These are phyloP conservation scores for Centruroides vittatus DNA, from an alignment of 1,140 invertebrate species.

Conservation along the genomic window DNA sequence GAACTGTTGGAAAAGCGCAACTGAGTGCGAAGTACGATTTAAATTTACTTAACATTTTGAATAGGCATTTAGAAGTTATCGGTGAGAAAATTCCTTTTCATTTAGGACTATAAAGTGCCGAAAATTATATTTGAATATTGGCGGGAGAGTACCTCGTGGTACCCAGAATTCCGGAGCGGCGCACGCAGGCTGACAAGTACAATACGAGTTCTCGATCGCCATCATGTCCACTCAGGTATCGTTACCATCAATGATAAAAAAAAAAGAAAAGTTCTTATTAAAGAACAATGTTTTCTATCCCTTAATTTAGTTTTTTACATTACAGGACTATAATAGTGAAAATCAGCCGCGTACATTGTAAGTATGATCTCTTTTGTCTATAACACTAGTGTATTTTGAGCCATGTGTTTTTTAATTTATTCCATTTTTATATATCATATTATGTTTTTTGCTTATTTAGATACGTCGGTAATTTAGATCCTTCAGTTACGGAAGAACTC, in stretches of 20 bases:
- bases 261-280: background rate
- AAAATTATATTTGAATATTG: too few relatives aligned
- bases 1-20: too few relatives aligned
- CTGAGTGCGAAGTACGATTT: too few relatives aligned
- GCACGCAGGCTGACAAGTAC: too few relatives aligned
- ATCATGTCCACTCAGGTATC: constrained; percentile 14
- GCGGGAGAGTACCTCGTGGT: too few relatives aligned
- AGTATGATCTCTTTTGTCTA: constrained; percentile 6
- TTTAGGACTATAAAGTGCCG: too few relatives aligned
- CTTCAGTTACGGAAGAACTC: constrained; percentile 81
- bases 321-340: constrained; percentile 8
- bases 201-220: constrained; percentile 1
- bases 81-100: too few relatives aligned
- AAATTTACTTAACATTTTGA: too few relatives aligned
- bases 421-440: background rate
- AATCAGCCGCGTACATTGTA: constrained; percentile 14
- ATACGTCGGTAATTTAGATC: constrained; percentile 94
- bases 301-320: constrained; percentile 4
- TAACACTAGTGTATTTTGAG: background rate
- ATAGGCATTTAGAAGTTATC: too few relatives aligned
- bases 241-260: too few relatives aligned
- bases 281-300: background rate
- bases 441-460: constrained; percentile 25
- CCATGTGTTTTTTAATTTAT: constrained; percentile 1
- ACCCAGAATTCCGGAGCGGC: too few relatives aligned